Conservation (phyloP, 2,113 vertebrate species). For the Bubo bubo region DNA sequence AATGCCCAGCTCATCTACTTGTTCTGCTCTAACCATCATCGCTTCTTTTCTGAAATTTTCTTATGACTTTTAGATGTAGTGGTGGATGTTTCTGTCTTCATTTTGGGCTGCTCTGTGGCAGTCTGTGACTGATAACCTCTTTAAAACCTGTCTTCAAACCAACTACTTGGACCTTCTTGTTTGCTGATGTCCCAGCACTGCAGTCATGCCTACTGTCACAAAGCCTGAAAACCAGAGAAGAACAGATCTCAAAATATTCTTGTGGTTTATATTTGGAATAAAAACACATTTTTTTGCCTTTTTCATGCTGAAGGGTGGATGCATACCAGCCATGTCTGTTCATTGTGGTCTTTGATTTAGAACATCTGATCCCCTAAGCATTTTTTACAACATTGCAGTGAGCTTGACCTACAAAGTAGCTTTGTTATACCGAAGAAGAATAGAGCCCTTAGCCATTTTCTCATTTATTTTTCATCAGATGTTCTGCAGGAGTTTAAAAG, state of each 20-base stretch:
- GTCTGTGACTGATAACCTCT: neutral
- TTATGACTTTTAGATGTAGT: neutral
- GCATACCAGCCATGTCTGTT: neutral
- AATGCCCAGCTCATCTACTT: neutral
- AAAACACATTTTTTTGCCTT: neutral
- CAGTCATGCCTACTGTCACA: neutral
- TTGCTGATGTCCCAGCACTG: neutral
- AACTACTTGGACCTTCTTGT: neutral
- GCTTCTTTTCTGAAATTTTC: neutral
- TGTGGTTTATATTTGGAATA: neutral
- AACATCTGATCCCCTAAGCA: neutral
- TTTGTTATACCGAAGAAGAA: neutral
- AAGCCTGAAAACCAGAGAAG: neutral
- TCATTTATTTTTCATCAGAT: neutral
- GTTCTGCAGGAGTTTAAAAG: neutral
- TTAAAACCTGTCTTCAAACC: neutral
- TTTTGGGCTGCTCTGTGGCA: neutral
- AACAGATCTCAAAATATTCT: neutral
- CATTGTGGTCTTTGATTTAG: neutral
- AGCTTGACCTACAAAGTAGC: neutral
- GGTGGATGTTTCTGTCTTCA: neutral
- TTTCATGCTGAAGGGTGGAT: neutral
- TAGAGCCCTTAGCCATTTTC: neutral
- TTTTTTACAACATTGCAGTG: neutral
- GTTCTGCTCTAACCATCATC: neutral